These are phyloP conservation scores for Phaethon lepturus DNA, from an alignment of 2,113 vertebrate genomes.

Conservation along the genomic window DNA sequence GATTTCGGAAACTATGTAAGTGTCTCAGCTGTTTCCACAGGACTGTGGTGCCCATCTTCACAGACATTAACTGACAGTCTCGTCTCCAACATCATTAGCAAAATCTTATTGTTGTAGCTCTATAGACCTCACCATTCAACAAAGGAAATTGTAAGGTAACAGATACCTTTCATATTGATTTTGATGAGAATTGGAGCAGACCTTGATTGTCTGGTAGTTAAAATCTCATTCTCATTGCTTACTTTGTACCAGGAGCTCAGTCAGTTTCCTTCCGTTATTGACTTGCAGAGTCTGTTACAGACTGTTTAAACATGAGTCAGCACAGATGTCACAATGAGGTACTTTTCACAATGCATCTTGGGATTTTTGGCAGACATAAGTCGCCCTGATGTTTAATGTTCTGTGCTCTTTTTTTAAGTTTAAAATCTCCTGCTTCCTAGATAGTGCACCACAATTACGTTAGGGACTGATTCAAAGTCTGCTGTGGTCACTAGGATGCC, in stretches of 20 bases:
- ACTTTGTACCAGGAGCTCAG: neutral
- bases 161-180: slow-evolving; percentile 4
- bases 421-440: neutral
- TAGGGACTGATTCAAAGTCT: neutral
- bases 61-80: neutral
- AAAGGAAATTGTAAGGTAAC: neutral
- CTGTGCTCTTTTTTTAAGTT: neutral
- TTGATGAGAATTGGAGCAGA: slow-evolving; percentile 20
- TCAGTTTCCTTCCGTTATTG: slow-evolving; percentile 22
- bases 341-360: neutral
- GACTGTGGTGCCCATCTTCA: neutral
- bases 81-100: neutral
- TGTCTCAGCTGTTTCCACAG: neutral
- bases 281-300: neutral
- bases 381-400: neutral
- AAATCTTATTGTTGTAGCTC: neutral
- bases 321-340: neutral
- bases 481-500: neutral
- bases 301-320: neutral
- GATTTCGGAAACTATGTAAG: neutral
- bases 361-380: neutral
- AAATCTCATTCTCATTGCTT: neutral
- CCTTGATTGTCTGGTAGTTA: neutral
- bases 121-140: neutral
- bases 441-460: neutral